These are phyloP conservation scores for Sinocyclocheilus anophthalmus DNA, from an alignment of 2,113 vertebrate genomes.

Conservation along the genomic window DNA sequence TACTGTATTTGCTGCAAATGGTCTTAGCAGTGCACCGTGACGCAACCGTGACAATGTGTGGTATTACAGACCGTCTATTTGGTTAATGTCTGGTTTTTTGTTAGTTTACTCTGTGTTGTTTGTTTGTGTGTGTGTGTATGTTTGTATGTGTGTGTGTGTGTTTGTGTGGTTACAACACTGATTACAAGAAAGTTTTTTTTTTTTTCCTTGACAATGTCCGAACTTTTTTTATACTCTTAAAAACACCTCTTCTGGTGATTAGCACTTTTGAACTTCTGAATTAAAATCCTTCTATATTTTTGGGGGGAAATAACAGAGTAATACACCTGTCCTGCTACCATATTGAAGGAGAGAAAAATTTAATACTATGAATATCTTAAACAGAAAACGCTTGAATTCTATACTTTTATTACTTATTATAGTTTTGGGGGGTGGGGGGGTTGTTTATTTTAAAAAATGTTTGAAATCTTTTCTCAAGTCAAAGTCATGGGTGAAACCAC, in stretches of 20 bases:
- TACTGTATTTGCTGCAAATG: constrained; percentile 34
- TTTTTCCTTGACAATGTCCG: too few relatives aligned
- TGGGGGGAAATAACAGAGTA: neutral
- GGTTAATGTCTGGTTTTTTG: constrained; percentile 26
- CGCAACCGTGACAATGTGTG: neutral
- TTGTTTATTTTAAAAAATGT: neutral
- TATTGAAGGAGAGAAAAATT: neutral
- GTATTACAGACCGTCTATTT: neutral
- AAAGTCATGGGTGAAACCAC: neutral
- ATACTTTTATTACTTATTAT: neutral
- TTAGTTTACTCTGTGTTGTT: neutral
- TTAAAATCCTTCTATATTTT: neutral
- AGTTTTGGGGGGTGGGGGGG: too few relatives aligned
- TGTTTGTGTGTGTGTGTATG: too few relatives aligned
- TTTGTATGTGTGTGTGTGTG: too few relatives aligned
- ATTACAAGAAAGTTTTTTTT: neutral
- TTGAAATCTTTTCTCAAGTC: neutral
- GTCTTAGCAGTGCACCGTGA: constrained; percentile 12
- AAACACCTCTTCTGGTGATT: neutral
- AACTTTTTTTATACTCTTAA: neutral
- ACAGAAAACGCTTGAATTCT: neutral
- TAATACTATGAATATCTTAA: neutral
- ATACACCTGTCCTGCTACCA: neutral
- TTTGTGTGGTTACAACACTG: constrained; percentile 17
- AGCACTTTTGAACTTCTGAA: neutral